Base-by-base conservation (phyloP, 2,888 invertebrate genomes). In the Iphiclides podalirius region DNA sequence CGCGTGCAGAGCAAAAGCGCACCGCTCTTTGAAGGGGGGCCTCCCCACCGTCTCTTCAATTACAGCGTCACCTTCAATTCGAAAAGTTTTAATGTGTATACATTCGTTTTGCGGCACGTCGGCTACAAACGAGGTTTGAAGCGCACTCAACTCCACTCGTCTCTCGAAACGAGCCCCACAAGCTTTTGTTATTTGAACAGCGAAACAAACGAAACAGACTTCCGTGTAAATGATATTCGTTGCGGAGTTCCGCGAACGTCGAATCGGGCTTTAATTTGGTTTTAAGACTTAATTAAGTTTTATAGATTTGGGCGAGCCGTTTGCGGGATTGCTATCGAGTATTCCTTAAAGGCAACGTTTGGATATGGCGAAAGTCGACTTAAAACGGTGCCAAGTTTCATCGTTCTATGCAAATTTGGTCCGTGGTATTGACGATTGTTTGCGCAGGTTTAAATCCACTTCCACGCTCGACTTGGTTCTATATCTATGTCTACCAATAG, bases 71-170 rank as follows among this genome's bases (percentile, higher is more conserved):
- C 76, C 75, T 80, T 70, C 72, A 76, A 77, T 78, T 80, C 67
- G 69, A 67, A 74, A 83, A 83, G 75, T 83, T 85, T 80, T 80
- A 84, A 86, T 81, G 82, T 83, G 84, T 83, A 79, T 83, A 78
- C 80, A 72, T 78, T 78, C 72, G 77, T 78, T 71, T 65, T 66
- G 70, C 58, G 60, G 62, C 60, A 70, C 66, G 70, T 66, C 61
- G 67, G 75, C 76, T 70, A 66, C 72, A 73, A 71, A 73, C 78
- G 75, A 75, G 65, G 70, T 70, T 76, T 78, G 68, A 67, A 84
- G 79, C 70, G 63, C 77, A 64, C 85, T 83, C 63, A 59, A 62
- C 57, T 57, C 68, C 75, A 75, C 81, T 79, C 73, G 67, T 68
- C 67, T 72, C 67, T 70, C 61, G 63, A 70, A 72, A 72, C 72